Base-by-base conservation (phyloP, 2,113 vertebrate species). In the Hippocampus barbouri region DNA sequence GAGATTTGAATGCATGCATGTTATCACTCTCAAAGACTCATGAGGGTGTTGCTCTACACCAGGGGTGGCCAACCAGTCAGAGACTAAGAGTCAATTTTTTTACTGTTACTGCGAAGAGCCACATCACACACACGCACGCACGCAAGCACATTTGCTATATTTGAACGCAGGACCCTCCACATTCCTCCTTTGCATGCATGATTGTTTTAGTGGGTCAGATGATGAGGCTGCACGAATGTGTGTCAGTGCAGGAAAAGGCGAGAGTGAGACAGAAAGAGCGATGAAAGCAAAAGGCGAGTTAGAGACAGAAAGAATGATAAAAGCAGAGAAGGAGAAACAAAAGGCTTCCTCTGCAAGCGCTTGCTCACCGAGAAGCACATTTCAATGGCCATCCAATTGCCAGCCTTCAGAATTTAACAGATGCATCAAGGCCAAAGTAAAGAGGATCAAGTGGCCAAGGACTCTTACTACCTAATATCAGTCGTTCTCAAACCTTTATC, bases 161-260 rank as follows among this genome's bases (percentile, higher is more conserved):
- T 88, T 88, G 84, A 66, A 88, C 77, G 62, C 66, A 70, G 64
- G 71, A 79, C 64, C 57, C 78, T 57, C 60, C 72, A 77, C 47
- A 47, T 70, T 63, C 76, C 73, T 83, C 54, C 72, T 87, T 87
- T 79, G 74, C 83, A 87, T 87, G 89, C 82, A 84, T 84, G 84
- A 88, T 79, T 90, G 87, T 91, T 86, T 90, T 88, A 89, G 70
- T 89, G 78, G 88, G 90, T 91, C 88, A 86, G 61, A 69, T 59
- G 71, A 81, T 74, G 77, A 68, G 77, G 73, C 65, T 79, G 71
- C 9, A 2, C 56, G 79, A 83, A 85, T 82, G 75, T 87, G 79
- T 88, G 85, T 83, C 82, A 84, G 83, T 81, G 74, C 62, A 83
- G 67, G 75, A 83, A 78, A 71, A 82, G 77, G 78, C 0, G 62